Evolutionary conservation across 2,113 vertebrate species (phyloP).

Genomic region (Glaucidium brasilianum): DNA sequence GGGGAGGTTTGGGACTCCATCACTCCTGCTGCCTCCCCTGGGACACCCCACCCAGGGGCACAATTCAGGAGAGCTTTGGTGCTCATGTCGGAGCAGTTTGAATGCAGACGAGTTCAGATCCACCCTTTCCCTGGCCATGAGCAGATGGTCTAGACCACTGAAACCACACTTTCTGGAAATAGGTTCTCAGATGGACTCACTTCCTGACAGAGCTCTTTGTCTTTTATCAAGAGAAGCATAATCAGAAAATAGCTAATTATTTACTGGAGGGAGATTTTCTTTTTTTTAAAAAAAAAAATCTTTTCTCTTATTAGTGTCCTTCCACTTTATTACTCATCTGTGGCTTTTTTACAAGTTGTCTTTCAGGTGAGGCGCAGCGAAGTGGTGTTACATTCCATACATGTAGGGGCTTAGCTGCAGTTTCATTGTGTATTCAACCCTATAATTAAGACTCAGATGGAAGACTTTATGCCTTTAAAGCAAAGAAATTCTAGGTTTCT

Average conservation of each 20-base stretch:
- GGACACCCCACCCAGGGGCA: neutral
- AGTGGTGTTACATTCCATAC: constrained; percentile 73
- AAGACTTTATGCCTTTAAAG: constrained; percentile 70
- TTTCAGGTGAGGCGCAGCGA: constrained; percentile 61
- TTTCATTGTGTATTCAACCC: constrained; percentile 74
- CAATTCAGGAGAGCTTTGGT: neutral
- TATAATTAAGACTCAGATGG: constrained; percentile 72
- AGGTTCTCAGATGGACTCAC: neutral
- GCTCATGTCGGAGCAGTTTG: accelerated
- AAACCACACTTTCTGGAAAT: constrained; percentile 44
- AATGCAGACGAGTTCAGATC: neutral
- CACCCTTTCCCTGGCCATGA: neutral
- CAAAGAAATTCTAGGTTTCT: constrained; percentile 70
- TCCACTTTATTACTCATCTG: constrained; percentile 54
- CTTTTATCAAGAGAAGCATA: neutral
- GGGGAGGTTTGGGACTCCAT: neutral
- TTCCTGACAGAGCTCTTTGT: constrained; percentile 36
- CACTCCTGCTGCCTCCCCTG: neutral
- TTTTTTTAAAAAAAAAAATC: neutral
- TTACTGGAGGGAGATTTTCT: neutral
- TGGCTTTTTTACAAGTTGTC: constrained; percentile 63
- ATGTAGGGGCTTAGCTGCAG: constrained; percentile 70
- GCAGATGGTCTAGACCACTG: constrained; percentile 18
- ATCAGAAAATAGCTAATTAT: constrained; percentile 42
- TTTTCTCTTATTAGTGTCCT: constrained; percentile 36